A percentile compares a stretch with the other conserved stretches of the same genome.
phyloP scores from a whole-genome alignment of 1,140 invertebrate genomes.

The Saccostrea echinata region DNA sequence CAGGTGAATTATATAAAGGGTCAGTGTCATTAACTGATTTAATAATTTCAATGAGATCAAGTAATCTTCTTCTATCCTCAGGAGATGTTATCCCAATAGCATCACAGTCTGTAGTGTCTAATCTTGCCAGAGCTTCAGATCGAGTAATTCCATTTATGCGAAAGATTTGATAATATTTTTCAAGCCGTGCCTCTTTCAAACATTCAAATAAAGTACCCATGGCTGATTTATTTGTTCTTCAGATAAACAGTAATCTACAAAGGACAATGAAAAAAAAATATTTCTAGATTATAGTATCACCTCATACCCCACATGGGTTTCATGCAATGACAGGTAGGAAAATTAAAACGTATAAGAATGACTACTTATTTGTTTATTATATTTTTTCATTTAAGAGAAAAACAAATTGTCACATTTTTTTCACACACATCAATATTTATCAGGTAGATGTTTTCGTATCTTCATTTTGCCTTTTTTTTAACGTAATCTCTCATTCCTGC shows the following conservation, averaged over 20 bases:
- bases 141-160: slow-evolving; percentile 75
- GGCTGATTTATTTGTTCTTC: not conserved
- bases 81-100: slow-evolving; percentile 71
- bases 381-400: no score
- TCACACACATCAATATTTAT: no score
- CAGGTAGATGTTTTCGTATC: not conserved
- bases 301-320: no score
- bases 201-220: slow-evolving; percentile 78
- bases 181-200: slow-evolving; percentile 74
- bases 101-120: slow-evolving; percentile 73
- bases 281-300: no score
- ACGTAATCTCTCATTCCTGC: not conserved
- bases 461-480: not conserved
- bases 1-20: slow-evolving; percentile 46
- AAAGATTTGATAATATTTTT: slow-evolving; percentile 75
- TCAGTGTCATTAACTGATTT: slow-evolving; percentile 71
- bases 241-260: not conserved
- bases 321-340: no score
- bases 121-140: slow-evolving; percentile 71
- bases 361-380: no score
- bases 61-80: slow-evolving; percentile 73
- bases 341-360: no score
- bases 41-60: slow-evolving; percentile 76
- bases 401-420: no score
- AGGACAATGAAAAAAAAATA: not conserved